These are phyloP conservation scores for Lycopodina hypogea DNA, from an alignment of 37 sponge, comb jelly and placozoan genomes.

Conservation along the genomic window DNA sequence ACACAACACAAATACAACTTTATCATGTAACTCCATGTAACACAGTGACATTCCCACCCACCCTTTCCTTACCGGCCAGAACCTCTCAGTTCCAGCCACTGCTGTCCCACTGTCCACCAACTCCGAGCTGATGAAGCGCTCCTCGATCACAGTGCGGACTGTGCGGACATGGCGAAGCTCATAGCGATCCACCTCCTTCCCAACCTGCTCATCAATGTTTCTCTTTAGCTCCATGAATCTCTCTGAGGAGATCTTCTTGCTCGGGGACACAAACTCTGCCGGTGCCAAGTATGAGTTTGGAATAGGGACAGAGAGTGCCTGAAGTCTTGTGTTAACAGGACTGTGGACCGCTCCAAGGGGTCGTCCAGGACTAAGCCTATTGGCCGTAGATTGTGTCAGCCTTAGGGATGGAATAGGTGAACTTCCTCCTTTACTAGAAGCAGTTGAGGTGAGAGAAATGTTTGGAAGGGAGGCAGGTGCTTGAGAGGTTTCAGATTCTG, in stretches of 20 bases:
- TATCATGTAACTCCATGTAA: too few species aligned
- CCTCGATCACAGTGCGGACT: slow-evolving; percentile 14
- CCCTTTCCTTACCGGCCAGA: slow-evolving; percentile 39
- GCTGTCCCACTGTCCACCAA: slow-evolving; percentile 5
- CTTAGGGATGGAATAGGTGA: too few species aligned
- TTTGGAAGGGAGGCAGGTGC: too few species aligned
- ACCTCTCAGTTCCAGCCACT: slow-evolving; percentile 8
- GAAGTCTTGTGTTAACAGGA: background rate
- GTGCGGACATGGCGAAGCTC: slow-evolving; percentile 23
- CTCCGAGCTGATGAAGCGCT: slow-evolving; percentile 16
- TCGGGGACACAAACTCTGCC: slow-evolving; percentile 3
- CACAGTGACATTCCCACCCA: too few species aligned
- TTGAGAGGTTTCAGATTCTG: too few species aligned
- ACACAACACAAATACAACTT: too few species aligned
- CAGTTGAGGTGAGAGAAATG: too few species aligned
- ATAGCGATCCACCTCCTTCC: background rate
- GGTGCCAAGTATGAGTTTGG: background rate
- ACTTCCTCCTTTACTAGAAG: too few species aligned
- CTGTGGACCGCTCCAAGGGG: background rate
- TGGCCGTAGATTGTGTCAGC: background rate
- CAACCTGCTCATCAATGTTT: background rate
- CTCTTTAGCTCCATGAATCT: slow-evolving; percentile 4
- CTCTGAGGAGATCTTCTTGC: background rate
- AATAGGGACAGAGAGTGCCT: background rate
- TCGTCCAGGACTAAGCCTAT: background rate